phyloP scores from a whole-genome alignment of 1,140 invertebrate species.

The Paraescarpia echinospica region DNA sequence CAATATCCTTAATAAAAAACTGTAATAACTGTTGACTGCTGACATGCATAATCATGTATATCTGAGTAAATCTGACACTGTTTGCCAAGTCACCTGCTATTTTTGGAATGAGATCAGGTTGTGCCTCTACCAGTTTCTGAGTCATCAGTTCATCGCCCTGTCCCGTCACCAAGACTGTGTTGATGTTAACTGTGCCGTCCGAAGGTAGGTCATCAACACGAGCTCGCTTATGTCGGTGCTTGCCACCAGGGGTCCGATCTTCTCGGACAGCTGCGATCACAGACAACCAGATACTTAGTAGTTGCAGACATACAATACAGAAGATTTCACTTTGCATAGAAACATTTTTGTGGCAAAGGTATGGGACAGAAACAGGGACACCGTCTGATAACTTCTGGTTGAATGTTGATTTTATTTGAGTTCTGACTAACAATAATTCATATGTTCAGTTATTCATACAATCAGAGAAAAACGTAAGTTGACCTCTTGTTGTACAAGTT shows the following conservation, averaged over 20 bases:
- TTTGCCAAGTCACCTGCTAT: neutral
- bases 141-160: neutral
- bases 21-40: neutral
- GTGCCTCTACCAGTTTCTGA: slow-evolving; percentile 37
- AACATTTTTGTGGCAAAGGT: neutral
- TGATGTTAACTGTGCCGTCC: neutral
- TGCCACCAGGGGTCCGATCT: slow-evolving; percentile 53
- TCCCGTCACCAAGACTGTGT: neutral
- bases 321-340: neutral
- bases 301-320: neutral
- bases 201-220: slow-evolving; percentile 35
- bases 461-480: no score
- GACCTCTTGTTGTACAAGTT: no score
- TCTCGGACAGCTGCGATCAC: slow-evolving; percentile 50
- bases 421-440: no score
- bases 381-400: no score
- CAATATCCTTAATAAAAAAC: neutral
- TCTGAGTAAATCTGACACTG: neutral
- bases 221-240: slow-evolving; percentile 46
- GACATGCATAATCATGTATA: no score
- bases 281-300: neutral
- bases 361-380: neutral
- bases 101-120: slow-evolving; percentile 44
- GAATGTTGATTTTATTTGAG: no score
- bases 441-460: no score